Evolutionary conservation across 2,888 invertebrate genomes (phyloP), one percentile per base, ranked within the genome.

Genomic region (Stenodera caucasica): DNA sequence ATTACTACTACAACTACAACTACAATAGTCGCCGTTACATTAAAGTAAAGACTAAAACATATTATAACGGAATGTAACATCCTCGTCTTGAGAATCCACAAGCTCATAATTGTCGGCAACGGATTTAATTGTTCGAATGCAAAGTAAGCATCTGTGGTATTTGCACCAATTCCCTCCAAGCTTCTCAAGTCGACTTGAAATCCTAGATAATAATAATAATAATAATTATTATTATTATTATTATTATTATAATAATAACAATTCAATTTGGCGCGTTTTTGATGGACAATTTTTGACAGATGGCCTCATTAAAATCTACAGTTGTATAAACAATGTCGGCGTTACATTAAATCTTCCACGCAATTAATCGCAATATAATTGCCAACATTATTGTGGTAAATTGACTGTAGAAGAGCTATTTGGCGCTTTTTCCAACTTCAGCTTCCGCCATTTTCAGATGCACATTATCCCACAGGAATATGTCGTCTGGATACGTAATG

Each of bases 61-160:
- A 50, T 26, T 55, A 63, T 53, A 60, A 62, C 66, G 70, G 69
- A 70, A 69, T 70, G 67, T 65, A 60, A 62, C 63, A 64, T 66
- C 67, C 70, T n/a, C 68, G 67, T 72, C 72, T 72, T 71, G 70
- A 71, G 70, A 70, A 70, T 69, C 68, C 71, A 55, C 61, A 59
- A 45, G 67, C 72, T 75, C 72, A 74, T 73, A 77, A 76, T 71
- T 73, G 71, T 70, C 67, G 67, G 67, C 45, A 75, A 71, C 72
- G 70, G 77, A 76, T 77, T 77, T 75, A 75, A 77, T 75, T 75
- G 75, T 77, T 73, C 69, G 72, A 59, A 72, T 72, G 71, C 72
- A 72, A 72, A 73, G 70, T 70, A 69, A 72, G 72, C 68, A 71
- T 73, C 64, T 70, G 69, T 53, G 70, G 72, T 60, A 73, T 71